phyloP scores from a whole-genome alignment of 23 tunicate genomes.

The Ascidia mentula region DNA sequence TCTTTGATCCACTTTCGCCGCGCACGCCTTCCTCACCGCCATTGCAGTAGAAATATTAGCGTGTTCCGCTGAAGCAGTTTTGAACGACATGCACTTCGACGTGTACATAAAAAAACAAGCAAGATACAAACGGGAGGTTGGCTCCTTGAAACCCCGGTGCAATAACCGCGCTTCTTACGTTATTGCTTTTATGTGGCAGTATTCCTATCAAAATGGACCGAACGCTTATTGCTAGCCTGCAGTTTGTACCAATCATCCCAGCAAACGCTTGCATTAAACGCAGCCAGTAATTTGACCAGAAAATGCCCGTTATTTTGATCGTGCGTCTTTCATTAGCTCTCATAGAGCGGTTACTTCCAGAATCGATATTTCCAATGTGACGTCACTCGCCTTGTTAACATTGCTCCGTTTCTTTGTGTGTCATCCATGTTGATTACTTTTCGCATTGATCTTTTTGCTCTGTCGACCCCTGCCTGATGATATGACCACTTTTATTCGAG shows the following conservation, averaged over 20 bases:
- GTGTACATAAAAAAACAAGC: neutral
- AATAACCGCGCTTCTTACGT: conserved; percentile 1
- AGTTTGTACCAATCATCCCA: no score
- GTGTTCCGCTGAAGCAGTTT: neutral
- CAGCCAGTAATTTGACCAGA: no score
- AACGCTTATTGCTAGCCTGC: neutral
- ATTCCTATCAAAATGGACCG: neutral
- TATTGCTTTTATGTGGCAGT: neutral
- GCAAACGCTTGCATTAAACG: no score
- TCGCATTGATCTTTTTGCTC: neutral
- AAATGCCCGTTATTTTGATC: no score
- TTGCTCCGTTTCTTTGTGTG: neutral
- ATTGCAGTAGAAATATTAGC: neutral
- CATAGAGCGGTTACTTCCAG: neutral
- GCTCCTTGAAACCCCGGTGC: neutral
- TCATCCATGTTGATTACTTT: neutral
- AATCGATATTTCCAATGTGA: neutral
- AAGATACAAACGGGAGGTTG: neutral
- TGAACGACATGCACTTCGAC: neutral
- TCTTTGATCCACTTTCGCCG: neutral
- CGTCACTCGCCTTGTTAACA: neutral
- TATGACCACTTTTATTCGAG: no score
- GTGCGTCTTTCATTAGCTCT: neutral
- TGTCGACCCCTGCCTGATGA: no score
- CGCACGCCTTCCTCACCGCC: neutral